Evolutionary conservation across 64 coral and sea anemone genomes (phyloP).

Genomic region (Exaiptasia diaphana): DNA sequence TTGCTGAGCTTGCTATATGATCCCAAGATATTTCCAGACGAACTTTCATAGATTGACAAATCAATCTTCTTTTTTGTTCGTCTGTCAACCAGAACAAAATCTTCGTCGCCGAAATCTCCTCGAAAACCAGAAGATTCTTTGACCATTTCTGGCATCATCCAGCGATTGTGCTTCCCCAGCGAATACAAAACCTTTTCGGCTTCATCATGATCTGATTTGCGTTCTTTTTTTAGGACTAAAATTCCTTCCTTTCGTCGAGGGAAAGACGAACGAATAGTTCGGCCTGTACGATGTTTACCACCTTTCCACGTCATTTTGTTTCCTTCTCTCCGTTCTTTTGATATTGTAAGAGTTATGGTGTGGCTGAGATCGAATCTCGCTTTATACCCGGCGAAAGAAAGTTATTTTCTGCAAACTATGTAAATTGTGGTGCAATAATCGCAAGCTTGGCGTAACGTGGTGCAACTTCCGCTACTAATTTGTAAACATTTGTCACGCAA

Average conservation of each 20-base stretch:
- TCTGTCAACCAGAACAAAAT: slow-evolving; percentile 24
- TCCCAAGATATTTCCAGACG: neutral
- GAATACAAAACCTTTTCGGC: neutral
- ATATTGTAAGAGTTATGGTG: too few relatives aligned
- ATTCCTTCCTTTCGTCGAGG: slow-evolving; percentile 23
- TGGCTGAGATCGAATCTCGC: too few relatives aligned
- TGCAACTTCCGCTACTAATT: too few relatives aligned
- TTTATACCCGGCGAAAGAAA: too few relatives aligned
- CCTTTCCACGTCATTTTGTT: slow-evolving; percentile 46
- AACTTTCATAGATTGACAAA: slow-evolving; percentile 26
- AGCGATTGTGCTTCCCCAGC: slow-evolving; percentile 49
- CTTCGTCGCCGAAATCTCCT: neutral
- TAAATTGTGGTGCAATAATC: too few relatives aligned
- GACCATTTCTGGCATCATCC: slow-evolving; percentile 56
- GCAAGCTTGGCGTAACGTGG: too few relatives aligned
- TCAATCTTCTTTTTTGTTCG: too few relatives aligned
- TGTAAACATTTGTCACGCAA: too few relatives aligned
- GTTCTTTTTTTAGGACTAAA: neutral
- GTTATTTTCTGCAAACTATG: too few relatives aligned
- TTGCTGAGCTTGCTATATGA: too few relatives aligned
- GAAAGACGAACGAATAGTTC: slow-evolving; percentile 52
- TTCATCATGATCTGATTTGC: neutral
- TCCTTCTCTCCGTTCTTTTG: neutral
- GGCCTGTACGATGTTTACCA: slow-evolving; percentile 47
- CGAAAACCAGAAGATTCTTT: neutral